Evolutionary conservation across 2,113 vertebrate species (phyloP).

Genomic region (Apteryx mantelli): DNA sequence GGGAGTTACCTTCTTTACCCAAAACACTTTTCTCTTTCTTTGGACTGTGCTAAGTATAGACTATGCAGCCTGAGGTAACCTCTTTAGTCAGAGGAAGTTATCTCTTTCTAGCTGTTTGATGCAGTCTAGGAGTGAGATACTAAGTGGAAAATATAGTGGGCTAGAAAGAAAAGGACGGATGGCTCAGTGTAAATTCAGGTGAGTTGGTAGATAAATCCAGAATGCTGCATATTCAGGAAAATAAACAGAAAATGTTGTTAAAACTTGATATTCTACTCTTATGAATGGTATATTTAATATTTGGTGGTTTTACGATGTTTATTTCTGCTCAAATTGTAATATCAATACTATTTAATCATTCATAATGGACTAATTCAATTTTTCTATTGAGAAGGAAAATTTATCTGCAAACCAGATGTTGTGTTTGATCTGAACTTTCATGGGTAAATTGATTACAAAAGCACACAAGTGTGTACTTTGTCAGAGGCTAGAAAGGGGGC

Average conservation of each 20-base stretch:
- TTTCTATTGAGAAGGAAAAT: not conserved
- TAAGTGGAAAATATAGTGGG: not conserved
- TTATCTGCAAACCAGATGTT: constrained; percentile 33
- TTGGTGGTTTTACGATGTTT: not conserved
- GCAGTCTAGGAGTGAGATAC: not conserved
- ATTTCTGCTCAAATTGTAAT: not conserved
- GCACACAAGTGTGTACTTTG: not conserved
- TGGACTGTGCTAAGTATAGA: not conserved
- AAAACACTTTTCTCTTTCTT: not conserved
- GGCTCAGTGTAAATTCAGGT: not conserved
- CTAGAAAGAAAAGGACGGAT: not conserved
- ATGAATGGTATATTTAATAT: not conserved
- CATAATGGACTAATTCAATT: constrained; percentile 7
- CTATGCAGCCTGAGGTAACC: not conserved
- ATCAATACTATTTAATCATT: constrained; percentile 17
- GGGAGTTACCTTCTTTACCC: not conserved
- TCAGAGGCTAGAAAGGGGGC: not conserved
- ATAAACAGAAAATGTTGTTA: not conserved
- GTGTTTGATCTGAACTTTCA: not conserved
- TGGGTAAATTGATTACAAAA: constrained; percentile 1
- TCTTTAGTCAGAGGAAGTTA: not conserved
- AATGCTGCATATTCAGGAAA: not conserved
- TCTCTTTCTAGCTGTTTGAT: not conserved
- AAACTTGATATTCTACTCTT: not conserved
- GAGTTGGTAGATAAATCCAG: not conserved